Conservation (phyloP, 2,113 vertebrate species). For the Menura novaehollandiae region DNA sequence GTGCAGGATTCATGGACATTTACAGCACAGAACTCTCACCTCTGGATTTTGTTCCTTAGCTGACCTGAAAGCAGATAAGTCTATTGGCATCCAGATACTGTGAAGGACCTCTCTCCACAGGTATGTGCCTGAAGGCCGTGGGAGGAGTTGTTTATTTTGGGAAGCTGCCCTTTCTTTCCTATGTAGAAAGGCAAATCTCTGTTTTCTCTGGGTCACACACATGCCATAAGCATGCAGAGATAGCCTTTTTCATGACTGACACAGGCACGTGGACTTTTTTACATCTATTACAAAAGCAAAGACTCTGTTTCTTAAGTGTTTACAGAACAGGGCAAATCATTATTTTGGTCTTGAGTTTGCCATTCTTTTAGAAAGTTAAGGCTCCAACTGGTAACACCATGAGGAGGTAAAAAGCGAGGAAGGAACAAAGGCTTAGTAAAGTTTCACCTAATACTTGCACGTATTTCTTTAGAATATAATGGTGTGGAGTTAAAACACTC, state of each 20-base stretch:
- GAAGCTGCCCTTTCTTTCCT: neutral
- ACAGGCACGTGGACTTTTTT: neutral
- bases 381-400: neutral
- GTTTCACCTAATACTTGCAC: neutral
- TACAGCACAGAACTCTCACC: neutral
- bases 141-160: neutral
- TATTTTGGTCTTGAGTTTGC: neutral
- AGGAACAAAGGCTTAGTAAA: neutral
- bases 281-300: neutral
- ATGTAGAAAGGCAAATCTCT: neutral
- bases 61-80: slow-evolving; percentile 20
- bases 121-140: slow-evolving; percentile 18
- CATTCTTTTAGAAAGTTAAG: neutral
- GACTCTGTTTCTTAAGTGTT: neutral
- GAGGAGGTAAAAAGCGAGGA: neutral
- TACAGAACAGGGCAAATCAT: neutral
- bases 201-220: neutral
- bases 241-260: neutral
- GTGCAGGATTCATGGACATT: neutral
- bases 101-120: neutral
- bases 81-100: neutral
- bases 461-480: neutral
- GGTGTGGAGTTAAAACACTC: neutral
- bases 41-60: neutral
- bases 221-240: neutral